Conservation (phyloP, 1,140 invertebrate genomes). For the Drosophila repleta region DNA sequence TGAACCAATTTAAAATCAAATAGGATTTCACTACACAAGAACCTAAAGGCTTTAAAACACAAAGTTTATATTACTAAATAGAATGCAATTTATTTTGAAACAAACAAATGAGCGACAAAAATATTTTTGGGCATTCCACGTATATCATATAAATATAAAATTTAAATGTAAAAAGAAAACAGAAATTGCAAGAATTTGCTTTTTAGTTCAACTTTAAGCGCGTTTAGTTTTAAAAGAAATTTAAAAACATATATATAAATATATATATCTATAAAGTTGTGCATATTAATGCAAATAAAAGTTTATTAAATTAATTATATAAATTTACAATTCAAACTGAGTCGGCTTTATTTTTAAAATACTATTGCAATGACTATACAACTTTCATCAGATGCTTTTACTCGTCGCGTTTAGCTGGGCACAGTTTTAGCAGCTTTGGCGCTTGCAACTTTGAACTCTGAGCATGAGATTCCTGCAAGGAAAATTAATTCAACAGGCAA, state of each 20-base stretch:
- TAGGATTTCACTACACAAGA: constrained; percentile 67
- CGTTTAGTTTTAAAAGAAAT: constrained; percentile 58
- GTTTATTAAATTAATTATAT: constrained; percentile 64
- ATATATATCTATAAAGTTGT: constrained; percentile 56
- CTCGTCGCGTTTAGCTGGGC: constrained; percentile 3
- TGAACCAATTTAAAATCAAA: constrained; percentile 71
- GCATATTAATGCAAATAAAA: constrained; percentile 75
- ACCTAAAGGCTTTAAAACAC: constrained; percentile 71
- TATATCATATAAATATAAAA: constrained; percentile 69
- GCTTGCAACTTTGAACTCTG: constrained; percentile 12
- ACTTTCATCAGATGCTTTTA: background rate
- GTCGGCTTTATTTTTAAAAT: background rate
- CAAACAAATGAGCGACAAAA: constrained; percentile 49
- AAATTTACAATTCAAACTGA: constrained; percentile 4
- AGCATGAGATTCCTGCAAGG: no score
- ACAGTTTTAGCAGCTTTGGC: constrained; percentile 14
- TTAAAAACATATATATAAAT: constrained; percentile 45
- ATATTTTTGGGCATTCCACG: constrained; percentile 77
- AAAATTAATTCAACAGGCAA: no score
- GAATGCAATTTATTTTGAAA: constrained; percentile 55
- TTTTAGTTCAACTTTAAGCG: constrained; percentile 68
- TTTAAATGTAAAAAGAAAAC: constrained; percentile 61
- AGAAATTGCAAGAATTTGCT: constrained; percentile 41
- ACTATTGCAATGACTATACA: no score
- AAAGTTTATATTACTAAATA: constrained; percentile 42